Base-by-base conservation (phyloP, 2,113 vertebrate species). In the Chrysochloris asiatica region DNA sequence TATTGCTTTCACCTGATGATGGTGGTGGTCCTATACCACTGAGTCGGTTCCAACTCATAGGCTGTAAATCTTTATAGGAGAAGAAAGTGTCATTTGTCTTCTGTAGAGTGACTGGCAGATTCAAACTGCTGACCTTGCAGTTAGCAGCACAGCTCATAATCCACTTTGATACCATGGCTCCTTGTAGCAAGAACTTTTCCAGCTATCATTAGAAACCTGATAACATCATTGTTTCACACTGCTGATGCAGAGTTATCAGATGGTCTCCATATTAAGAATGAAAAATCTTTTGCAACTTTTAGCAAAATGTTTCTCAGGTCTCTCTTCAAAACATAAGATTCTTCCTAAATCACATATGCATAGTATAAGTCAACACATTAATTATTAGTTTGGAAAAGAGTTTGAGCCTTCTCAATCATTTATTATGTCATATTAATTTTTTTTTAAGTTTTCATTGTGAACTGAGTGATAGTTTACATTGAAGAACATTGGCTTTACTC, bases 261-360 rank as follows among this genome's bases (percentile, higher is more conserved):
- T 7, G 1, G 52, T 87, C 9, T 4, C 33, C 67, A 73, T 52
- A 21, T 48, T 56, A 87, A 89, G 12, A 91, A 73, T 43, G 54
- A 90, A 28, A 85, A 93, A 43, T 73, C 6, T 85, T 88, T 71
- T 92, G 14, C 33, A 61, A 90, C 10, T 84, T 81, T 90, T n/a
- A 87, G 33, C 63, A 83, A 91, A 94, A 83, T 86, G 30, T 52
- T 73, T 45, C 5, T 81, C 11, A 12, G 8, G 5, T 85, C n/a
- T 85, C 19, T 88, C 75, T 88, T 85, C 30, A 56, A 86, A 93
- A 63, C 30, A 86, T 85, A 90, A 63, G 12, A 26, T 54, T 63
- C 45, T 80, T 87, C n/a, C 47, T 69, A 63, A 89, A 13, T 82
- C 48, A 65, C 33, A 22, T 67, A 47, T 12, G 43, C 38, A 24